Base-by-base conservation (phyloP, 2,797 vertebrate genomes). In the Knipowitschia caucasica region DNA sequence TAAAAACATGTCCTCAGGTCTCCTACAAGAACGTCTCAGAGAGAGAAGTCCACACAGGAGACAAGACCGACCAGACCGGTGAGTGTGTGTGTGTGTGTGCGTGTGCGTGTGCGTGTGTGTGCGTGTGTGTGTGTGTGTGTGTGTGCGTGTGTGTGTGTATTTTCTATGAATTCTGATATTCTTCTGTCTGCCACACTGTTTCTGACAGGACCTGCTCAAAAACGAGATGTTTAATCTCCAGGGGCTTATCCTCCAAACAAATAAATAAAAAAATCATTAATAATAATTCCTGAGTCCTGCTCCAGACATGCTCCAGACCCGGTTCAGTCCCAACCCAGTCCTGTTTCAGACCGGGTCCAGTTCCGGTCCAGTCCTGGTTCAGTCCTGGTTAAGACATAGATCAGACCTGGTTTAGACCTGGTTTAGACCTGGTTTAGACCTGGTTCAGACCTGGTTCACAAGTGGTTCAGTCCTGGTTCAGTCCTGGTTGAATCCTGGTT, bases 11-110 rank as follows among this genome's bases (percentile, higher is more conserved):
- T 23, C 40, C 23, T 25, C 7, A 82, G 74, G 18, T 2, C 0
- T 26, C 1, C 0, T 86, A 86, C 80, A 73, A 24, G 10, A 85
- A 87, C 58, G 49, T 86, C 0, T 5, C 57, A 0, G 76, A 76
- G 25, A 62, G 56, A 7, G 47, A 17, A 56, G 70, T n/a, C n/a
- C n/a, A 76, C 20, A 76, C 79, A 6, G 68, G 58, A 1, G 59
- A 64, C 1, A 50, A 58, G 0, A 34, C 35, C n/a, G 26, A 20
- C 40, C 40, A 72, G 8, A 10, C 36, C 10, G 8, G 36, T 39
- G 18, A 5, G n/a, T n/a, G n/a, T n/a, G n/a, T n/a, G n/a, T n/a
- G n/a, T n/a, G n/a, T n/a, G n/a, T n/a, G n/a, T n/a, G n/a, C n/a
- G n/a, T n/a, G n/a, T n/a, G n/a, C n/a, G n/a, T n/a, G n/a, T n/a